phyloP scores from a whole-genome alignment of 2,888 invertebrate species.

The Drosophila maculinotata region DNA sequence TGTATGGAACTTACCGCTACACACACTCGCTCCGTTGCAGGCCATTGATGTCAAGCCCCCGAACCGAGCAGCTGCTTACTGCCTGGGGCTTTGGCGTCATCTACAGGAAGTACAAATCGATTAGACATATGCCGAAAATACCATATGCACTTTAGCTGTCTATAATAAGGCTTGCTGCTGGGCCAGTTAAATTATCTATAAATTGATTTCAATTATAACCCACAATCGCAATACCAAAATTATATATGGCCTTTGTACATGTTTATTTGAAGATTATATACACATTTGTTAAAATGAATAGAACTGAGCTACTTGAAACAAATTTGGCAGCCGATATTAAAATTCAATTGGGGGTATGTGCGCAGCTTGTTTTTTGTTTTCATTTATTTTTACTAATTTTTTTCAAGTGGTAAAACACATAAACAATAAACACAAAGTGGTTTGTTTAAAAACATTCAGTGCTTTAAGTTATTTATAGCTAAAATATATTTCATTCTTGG shows the following conservation, averaged over 20 bases:
- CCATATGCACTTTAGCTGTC: not conserved
- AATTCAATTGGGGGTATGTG: constrained; percentile 25
- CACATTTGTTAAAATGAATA: constrained; percentile 26
- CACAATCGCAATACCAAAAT: constrained; percentile 17
- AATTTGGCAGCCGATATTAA: constrained; percentile 24
- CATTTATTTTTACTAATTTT: too few relatives aligned
- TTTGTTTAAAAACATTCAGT: not conserved
- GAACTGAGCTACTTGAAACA: constrained; percentile 34
- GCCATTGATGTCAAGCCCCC: constrained; percentile 39
- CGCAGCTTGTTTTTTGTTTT: constrained; percentile 23
- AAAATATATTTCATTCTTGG: constrained; percentile 20
- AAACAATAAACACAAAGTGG: constrained; percentile 40
- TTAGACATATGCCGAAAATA: constrained; percentile 15
- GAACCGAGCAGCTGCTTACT: constrained; percentile 37
- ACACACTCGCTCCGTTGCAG: constrained; percentile 31
- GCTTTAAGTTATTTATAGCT: constrained; percentile 44
- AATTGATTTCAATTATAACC: constrained; percentile 22
- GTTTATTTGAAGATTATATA: constrained; percentile 22
- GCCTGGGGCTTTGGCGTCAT: constrained; percentile 71
- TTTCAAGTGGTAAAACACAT: constrained; percentile 49
- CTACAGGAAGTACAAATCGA: constrained; percentile 47
- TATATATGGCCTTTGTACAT: not conserved
- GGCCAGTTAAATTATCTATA: constrained; percentile 15
- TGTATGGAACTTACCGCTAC: constrained; percentile 44
- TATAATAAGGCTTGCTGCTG: constrained; percentile 17